Conservation (phyloP, 1,140 invertebrate genomes). For the Zaprionus nigranus region DNA sequence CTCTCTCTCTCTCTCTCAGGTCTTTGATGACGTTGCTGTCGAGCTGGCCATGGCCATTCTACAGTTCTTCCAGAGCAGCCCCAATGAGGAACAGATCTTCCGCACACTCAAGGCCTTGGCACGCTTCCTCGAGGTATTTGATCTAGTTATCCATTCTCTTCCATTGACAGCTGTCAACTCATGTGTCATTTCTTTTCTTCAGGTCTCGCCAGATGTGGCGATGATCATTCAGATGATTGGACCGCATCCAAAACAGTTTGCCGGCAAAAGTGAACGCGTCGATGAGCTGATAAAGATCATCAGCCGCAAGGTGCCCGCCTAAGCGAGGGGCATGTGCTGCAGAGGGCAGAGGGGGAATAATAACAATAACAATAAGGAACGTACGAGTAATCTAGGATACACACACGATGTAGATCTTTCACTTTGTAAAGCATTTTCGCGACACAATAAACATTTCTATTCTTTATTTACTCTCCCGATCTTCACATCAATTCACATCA, state of each 20-base stretch:
- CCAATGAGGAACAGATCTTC: constrained; percentile 92
- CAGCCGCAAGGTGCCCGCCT: constrained; percentile 86
- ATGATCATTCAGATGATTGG: constrained; percentile 96
- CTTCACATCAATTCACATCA: constrained; percentile 16
- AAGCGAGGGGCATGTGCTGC: constrained; percentile 17
- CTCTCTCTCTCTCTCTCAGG: constrained; percentile 85
- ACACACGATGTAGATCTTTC: constrained; percentile 65
- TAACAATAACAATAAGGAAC: constrained; percentile 3
- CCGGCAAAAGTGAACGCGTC: constrained; percentile 91
- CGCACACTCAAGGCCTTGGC: constrained; percentile 91
- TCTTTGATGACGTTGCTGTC: constrained; percentile 96
- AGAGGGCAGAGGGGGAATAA: not conserved
- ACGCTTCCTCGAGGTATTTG: constrained; percentile 90
- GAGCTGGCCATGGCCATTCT: constrained; percentile 96
- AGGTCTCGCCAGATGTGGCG: constrained; percentile 90
- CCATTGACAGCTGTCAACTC: constrained; percentile 63
- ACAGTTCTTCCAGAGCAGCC: constrained; percentile 93
- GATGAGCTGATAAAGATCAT: constrained; percentile 92
- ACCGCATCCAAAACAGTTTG: constrained; percentile 93
- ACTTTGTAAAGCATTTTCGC: constrained; percentile 78
- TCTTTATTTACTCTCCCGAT: constrained; percentile 57
- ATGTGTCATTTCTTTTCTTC: constrained; percentile 38
- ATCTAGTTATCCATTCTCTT: constrained; percentile 64
- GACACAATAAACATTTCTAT: constrained; percentile 77
- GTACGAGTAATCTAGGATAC: constrained; percentile 27